Base-by-base conservation (phyloP, 2,888 invertebrate genomes). In the Drosophila phalerata region DNA sequence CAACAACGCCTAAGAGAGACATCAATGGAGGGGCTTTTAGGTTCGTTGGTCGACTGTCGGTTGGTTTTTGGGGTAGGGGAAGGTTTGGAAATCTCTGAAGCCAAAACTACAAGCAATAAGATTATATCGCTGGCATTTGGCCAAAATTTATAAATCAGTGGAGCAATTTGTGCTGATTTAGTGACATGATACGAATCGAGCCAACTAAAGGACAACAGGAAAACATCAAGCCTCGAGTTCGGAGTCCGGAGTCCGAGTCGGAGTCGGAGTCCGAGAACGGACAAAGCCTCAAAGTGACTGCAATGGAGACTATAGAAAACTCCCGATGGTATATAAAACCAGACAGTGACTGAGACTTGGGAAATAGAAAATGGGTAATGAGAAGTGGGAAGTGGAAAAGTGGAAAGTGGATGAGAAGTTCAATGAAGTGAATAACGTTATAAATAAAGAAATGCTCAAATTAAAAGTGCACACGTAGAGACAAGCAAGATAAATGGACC, bases 81-180 rank as follows among this genome's bases (percentile, higher is more conserved):
- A 25, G 13, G n/a, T 32, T 42, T 30, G 53, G 52, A 52, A 49
- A 49, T 45, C 47, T 49, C 15, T 71, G 66, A 60, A 64, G 70
- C 61, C 62, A 62, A 66, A 71, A 76, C 73, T 81, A 71, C 78
- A 71, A 67, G 82, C 86, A 80, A 84, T 85, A 72, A 71, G 84
- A 84, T 84, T 79, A 81, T 81, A 83, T 83, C 70, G 63, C 74
- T 84, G 84, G 84, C 84, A 69, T 72, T 83, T 70, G 81, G 85
- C 87, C 87, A 86, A 80, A 81, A 79, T 85, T 76, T 83, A 85
- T 86, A 85, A 85, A 85, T 85, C 85, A 85, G 85, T 85, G 71
- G 85, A 79, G 78, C 85, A 86, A 85, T 85, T 85, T 86, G 85
- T 83, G 85, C 87, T 85, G 85, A 85, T 85, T 85, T 85, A 86